Conservation (phyloP, 2,113 vertebrate species). For the Arothron firmamentum region DNA sequence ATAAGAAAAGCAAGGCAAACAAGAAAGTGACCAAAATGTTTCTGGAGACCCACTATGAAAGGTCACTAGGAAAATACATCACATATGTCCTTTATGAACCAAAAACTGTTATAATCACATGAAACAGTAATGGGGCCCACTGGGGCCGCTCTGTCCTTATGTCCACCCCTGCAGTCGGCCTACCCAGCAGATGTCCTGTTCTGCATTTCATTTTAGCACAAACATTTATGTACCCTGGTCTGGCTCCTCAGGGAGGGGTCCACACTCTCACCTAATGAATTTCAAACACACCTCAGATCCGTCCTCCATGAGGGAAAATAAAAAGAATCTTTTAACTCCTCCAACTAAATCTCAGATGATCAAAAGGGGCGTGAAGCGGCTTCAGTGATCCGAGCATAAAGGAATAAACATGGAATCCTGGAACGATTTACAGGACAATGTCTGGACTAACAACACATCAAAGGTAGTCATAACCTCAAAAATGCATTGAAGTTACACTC, state of each 20-base stretch:
- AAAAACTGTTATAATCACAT: not conserved
- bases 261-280: constrained; percentile 17
- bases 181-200: too few species aligned
- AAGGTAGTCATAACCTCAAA: constrained; percentile 3
- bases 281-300: constrained; percentile 41
- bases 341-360: constrained; percentile 41
- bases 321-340: constrained; percentile 37
- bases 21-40: not conserved
- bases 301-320: constrained; percentile 9
- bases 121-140: too few species aligned
- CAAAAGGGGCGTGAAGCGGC: constrained; percentile 33
- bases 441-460: constrained; percentile 51
- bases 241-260: too few species aligned
- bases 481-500: too few species aligned
- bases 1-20: not conserved
- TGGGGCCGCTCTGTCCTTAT: too few species aligned
- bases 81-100: not conserved
- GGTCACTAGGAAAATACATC: too few species aligned
- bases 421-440: constrained; percentile 53
- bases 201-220: too few species aligned
- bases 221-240: too few species aligned
- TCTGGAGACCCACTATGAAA: too few species aligned
- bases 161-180: not conserved
- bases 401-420: constrained; percentile 46
- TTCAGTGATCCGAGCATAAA: constrained; percentile 35